Base-by-base conservation (phyloP, 1,140 invertebrate genomes). In the Samia ricini region DNA sequence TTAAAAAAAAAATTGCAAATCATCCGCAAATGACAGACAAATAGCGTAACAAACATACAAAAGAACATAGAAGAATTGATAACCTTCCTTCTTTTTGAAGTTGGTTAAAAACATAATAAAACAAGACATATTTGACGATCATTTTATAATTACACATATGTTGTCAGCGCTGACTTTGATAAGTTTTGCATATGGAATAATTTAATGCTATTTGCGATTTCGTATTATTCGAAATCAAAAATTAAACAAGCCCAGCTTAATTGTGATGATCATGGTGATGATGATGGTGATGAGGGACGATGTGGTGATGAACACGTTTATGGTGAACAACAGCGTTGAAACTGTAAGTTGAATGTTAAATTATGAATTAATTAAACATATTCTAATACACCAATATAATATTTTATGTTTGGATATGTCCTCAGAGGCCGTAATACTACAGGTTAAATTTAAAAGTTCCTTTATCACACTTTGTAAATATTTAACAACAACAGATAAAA, bases 241-340 rank as follows among this genome's bases (percentile, higher is more conserved):
- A 23, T 52, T 15, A 22, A 59, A n/a, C n/a, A 18, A 58, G 64
- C 69, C 63, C 60, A 65, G 66, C 29, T 63, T 67, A 70, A 61
- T 73, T 63, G 54, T 69, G 71, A 59, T 61, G 63, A 61, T 61
- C 54, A 63, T 68, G 58, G 33, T 71, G 60, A 49, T 67, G 63
- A 60, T 65, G 60, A 67, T 61, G 57, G 64, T 66, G 61, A 61
- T 74, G 66, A 26, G 65, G 69, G 20, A 62, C 36, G 51, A 60
- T 55, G 63, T 77, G 75, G 55, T 72, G 69, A 65, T 81, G 75
- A 33, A 56, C 68, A 52, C 68, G 71, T 58, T 68, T 71, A 56
- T 77, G 73, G 60, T 79, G 76, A 15, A 81, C 77, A 61, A 70
- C 68, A 24, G 79, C 79, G 50, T 74, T 74, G 75, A 81, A 81